Evolutionary conservation across 2,888 invertebrate species (phyloP).

Genomic region (Agrochola litura): DNA sequence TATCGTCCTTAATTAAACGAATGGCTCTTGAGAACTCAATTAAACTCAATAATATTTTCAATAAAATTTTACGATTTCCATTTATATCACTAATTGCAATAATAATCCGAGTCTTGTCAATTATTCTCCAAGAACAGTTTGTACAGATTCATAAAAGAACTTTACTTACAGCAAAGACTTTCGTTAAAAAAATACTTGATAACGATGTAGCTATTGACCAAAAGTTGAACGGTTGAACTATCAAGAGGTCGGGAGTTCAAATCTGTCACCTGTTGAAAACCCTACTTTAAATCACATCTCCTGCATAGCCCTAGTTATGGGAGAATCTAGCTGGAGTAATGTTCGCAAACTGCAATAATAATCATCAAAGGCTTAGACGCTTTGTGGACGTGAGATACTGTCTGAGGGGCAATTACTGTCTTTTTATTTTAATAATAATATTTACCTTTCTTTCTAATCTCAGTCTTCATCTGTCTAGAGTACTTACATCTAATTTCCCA

Average conservation of each 20-base stretch:
- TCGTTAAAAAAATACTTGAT: neutral
- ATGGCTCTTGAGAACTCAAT: conserved; percentile 17
- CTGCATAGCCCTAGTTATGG: neutral
- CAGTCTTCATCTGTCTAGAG: neutral
- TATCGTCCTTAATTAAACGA: conserved; percentile 3
- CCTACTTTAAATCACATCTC: neutral
- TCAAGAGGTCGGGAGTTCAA: conserved; percentile 7
- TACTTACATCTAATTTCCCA: neutral
- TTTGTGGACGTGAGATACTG: neutral
- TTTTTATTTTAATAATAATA: neutral
- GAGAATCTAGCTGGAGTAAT: neutral
- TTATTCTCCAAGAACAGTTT: neutral
- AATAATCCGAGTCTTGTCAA: neutral
- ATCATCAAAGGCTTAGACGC: neutral
- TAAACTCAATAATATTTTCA: conserved; percentile 12
- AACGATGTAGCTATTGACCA: conserved; percentile 5
- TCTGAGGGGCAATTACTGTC: neutral
- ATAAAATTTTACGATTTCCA: conserved; percentile 19
- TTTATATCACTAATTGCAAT: conserved; percentile 6
- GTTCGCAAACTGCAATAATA: neutral
- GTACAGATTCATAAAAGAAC: neutral
- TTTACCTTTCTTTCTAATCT: neutral
- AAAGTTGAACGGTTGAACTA: conserved; percentile 2
- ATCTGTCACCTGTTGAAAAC: neutral
- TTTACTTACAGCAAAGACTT: neutral